Conservation (phyloP, 2,888 invertebrate species). For the Lithosia quadra region DNA sequence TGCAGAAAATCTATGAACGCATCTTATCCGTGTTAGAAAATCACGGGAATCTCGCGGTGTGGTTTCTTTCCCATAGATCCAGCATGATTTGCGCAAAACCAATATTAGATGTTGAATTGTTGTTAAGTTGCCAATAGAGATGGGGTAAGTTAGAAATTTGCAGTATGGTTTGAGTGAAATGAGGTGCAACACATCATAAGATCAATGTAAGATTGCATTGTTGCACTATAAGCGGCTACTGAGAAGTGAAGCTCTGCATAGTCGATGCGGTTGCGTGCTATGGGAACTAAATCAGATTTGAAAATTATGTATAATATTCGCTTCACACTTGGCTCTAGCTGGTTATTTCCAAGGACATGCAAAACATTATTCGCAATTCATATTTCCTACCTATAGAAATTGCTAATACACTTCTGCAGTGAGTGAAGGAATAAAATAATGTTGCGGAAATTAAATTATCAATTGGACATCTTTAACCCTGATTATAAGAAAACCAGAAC, state of each 20-base stretch:
- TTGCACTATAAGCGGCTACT: conserved; percentile 75
- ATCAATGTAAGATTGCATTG: conserved; percentile 81
- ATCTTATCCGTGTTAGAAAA: conserved; percentile 81
- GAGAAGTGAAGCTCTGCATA: conserved; percentile 70
- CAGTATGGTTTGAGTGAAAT: conserved; percentile 72
- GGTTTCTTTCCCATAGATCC: conserved; percentile 81
- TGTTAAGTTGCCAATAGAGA: conserved; percentile 73
- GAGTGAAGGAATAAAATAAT: background rate
- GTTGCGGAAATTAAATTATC: background rate
- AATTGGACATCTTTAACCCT: background rate
- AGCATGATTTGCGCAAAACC: conserved; percentile 81
- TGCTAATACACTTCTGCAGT: background rate
- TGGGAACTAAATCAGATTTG: conserved; percentile 80
- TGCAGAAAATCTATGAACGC: conserved; percentile 77
- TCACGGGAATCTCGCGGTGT: conserved; percentile 78
- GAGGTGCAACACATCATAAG: conserved; percentile 79
- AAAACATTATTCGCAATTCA: conserved; percentile 31
- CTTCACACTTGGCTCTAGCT: conserved; percentile 48
- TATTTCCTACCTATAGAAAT: conserved; percentile 27
- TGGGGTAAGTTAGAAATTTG: conserved; percentile 62
- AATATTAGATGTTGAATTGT: conserved; percentile 78
- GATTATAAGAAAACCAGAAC: background rate
- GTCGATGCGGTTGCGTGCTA: conserved; percentile 78
- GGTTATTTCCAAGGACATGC: conserved; percentile 41
- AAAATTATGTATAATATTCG: conserved; percentile 69